These are phyloP conservation scores for Amphilophus citrinellus DNA, from an alignment of 2,113 vertebrate species.

Conservation along the genomic window DNA sequence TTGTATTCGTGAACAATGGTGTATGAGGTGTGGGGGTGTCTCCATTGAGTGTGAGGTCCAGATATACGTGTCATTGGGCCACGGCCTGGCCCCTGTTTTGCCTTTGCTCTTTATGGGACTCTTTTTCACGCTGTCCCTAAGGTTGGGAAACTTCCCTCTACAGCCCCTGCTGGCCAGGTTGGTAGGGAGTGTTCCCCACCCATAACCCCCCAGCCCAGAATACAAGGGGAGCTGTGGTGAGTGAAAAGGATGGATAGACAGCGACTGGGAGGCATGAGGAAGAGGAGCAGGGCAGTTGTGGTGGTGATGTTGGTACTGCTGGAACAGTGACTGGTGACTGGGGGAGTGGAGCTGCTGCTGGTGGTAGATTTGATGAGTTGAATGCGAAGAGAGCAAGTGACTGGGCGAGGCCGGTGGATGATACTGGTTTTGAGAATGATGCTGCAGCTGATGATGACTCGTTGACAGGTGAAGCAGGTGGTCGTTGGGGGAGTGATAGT, in stretches of 20 bases:
- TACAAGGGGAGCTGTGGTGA: constrained; percentile 67
- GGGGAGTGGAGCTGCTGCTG: constrained; percentile 56
- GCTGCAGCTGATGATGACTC: constrained; percentile 61
- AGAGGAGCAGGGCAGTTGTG: constrained; percentile 52
- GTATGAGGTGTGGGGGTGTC: constrained; percentile 57
- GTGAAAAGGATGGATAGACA: constrained; percentile 75
- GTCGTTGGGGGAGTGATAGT: constrained; percentile 57
- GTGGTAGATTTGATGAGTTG: constrained; percentile 56
- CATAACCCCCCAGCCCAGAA: constrained; percentile 60
- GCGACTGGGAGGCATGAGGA: constrained; percentile 73
- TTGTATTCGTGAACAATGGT: constrained; percentile 58
- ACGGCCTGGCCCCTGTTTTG: constrained; percentile 77
- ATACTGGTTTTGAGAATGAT: constrained; percentile 33
- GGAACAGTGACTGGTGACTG: constrained; percentile 51
- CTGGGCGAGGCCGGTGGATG: constrained; percentile 14
- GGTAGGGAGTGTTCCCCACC: constrained; percentile 82
- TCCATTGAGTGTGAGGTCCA: constrained; percentile 78
- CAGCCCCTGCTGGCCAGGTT: constrained; percentile 71
- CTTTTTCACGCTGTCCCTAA: constrained; percentile 87
- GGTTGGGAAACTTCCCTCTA: constrained; percentile 82
- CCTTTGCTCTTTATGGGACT: constrained; percentile 87
- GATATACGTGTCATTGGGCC: constrained; percentile 75
- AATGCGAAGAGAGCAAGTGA: constrained; percentile 47
- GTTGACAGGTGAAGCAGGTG: constrained; percentile 23
- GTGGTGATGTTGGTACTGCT: constrained; percentile 61